phyloP scores from a whole-genome alignment of 2,888 invertebrate species.

The Acanthosoma haemorrhoidale region DNA sequence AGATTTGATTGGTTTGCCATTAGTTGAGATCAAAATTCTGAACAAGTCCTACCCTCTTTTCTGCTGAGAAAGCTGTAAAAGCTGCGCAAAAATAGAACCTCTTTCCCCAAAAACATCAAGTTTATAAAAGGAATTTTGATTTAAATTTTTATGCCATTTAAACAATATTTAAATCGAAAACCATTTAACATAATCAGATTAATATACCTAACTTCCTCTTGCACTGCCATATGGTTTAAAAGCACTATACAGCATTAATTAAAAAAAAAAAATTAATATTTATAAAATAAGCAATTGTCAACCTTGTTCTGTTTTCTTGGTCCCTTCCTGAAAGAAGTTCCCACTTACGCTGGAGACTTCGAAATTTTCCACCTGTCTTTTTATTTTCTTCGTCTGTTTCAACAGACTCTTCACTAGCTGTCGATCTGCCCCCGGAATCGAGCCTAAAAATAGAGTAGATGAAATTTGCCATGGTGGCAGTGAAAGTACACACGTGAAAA shows the following conservation, averaged over 20 bases:
- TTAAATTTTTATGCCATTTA: neutral
- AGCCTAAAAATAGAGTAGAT: constrained; percentile 38
- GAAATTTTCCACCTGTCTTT: constrained; percentile 62
- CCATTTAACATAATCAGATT: neutral
- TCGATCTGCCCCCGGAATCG: constrained; percentile 38
- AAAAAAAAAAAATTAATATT: neutral
- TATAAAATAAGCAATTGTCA: neutral
- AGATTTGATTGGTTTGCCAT: too few relatives aligned
- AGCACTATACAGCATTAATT: neutral
- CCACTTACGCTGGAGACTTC: constrained; percentile 73
- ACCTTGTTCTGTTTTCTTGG: constrained; percentile 16
- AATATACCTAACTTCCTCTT: neutral
- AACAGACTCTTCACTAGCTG: constrained; percentile 34
- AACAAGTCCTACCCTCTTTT: too few relatives aligned
- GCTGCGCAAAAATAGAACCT: too few relatives aligned
- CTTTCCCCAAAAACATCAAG: too few relatives aligned
- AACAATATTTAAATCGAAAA: neutral
- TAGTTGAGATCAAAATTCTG: too few relatives aligned
- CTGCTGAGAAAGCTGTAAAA: too few relatives aligned
- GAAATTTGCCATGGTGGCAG: too few relatives aligned
- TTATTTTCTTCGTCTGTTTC: constrained; percentile 45
- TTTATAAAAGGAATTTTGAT: too few relatives aligned
- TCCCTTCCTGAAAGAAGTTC: constrained; percentile 62
- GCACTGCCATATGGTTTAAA: neutral
- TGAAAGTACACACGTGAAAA: neutral